These are phyloP conservation scores for Myathropa florea DNA, from an alignment of 2,888 invertebrate genomes.

Conservation along the genomic window DNA sequence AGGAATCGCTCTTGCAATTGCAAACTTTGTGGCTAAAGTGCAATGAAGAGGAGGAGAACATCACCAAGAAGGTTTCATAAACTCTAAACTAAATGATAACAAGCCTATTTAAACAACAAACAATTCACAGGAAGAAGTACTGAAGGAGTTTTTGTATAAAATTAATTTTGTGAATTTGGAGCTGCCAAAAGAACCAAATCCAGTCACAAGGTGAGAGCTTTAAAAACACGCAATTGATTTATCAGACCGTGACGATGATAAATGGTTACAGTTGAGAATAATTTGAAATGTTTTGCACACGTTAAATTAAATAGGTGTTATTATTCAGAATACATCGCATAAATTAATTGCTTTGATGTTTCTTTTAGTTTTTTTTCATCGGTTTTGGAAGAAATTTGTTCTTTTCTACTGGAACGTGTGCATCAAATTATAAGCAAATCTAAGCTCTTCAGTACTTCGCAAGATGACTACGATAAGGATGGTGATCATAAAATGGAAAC, in stretches of 20 bases:
- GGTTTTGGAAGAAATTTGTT: slow-evolving; percentile 78
- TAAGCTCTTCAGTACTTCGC: slow-evolving; percentile 72
- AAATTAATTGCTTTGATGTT: neutral
- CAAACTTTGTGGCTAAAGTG: slow-evolving; percentile 33
- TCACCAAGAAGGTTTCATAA: slow-evolving; percentile 33
- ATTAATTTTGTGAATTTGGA: slow-evolving; percentile 74
- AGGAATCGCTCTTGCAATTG: slow-evolving; percentile 30
- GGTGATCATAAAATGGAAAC: slow-evolving; percentile 26
- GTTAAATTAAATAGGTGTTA: neutral
- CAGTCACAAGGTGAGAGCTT: slow-evolving; percentile 27
- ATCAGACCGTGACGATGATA: slow-evolving; percentile 23
- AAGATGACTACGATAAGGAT: neutral
- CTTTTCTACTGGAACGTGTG: slow-evolving; percentile 78
- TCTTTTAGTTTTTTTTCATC: slow-evolving; percentile 76
- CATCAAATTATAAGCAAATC: slow-evolving; percentile 79
- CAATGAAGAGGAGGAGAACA: slow-evolving; percentile 12
- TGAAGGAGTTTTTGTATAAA: slow-evolving; percentile 77
- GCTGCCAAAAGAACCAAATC: slow-evolving; percentile 22
- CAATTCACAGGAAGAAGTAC: slow-evolving; percentile 76
- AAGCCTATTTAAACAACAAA: neutral
- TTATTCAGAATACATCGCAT: neutral
- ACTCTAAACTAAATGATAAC: neutral
- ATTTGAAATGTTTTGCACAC: neutral
- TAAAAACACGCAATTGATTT: slow-evolving; percentile 5
- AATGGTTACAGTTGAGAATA: neutral